Percentiles rank a stretch among this genome's conserved stretches.
These are phyloP conservation scores for Lasaia peninsularis DNA, from an alignment of 1,140 invertebrate genomes.

Conservation along the genomic window DNA sequence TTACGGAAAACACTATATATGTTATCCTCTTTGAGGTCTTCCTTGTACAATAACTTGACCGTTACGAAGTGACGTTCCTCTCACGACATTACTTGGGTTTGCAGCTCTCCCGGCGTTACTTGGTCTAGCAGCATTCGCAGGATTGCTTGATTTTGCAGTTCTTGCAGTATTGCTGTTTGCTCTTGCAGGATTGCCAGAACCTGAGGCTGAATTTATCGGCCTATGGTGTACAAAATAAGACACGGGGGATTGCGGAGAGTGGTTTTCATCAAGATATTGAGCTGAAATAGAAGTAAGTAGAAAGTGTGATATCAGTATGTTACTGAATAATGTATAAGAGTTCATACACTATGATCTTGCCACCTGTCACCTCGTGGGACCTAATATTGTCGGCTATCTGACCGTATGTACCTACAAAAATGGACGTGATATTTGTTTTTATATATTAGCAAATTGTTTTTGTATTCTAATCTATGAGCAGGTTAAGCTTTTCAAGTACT, in stretches of 20 bases:
- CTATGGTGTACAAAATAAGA: conserved; percentile 12
- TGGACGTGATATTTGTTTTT: too few species aligned
- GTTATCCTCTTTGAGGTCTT: not conserved
- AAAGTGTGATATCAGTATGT: not conserved
- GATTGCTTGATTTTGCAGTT: not conserved
- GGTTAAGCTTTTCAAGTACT: too few species aligned
- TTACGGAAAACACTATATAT: too few species aligned
- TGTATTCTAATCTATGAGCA: too few species aligned
- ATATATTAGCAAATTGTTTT: too few species aligned
- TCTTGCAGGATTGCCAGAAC: not conserved
- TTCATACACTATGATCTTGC: too few species aligned
- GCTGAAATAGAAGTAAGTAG: not conserved
- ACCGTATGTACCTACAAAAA: too few species aligned
- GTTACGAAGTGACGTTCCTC: not conserved
- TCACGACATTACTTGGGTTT: not conserved
- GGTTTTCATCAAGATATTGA: not conserved
- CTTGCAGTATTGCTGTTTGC: not conserved
- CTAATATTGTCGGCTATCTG: too few species aligned
- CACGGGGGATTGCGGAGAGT: conserved; percentile 1
- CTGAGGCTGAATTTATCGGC: not conserved
- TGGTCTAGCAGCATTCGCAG: not conserved
- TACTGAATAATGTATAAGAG: not conserved
- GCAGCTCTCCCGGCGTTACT: not conserved
- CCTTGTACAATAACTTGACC: not conserved
- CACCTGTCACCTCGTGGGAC: too few species aligned